A percentile compares a stretch with the other conserved stretches of the same genome.
Conservation (phyloP, 2,113 vertebrate genomes). For the Thymallus thymallus region DNA sequence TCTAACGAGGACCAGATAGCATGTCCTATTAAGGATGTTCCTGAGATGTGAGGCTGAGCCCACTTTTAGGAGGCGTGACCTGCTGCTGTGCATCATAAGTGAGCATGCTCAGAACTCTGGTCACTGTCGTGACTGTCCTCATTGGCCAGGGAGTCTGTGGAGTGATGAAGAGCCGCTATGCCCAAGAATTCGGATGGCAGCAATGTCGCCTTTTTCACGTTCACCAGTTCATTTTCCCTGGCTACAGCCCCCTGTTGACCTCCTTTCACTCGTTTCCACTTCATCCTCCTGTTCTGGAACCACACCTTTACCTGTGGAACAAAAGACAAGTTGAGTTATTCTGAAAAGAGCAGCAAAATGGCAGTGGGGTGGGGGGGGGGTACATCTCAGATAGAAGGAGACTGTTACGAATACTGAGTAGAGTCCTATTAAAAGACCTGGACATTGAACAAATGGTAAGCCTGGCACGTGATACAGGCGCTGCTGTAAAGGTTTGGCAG, state of each 20-base stretch:
- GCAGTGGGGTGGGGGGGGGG: background rate
- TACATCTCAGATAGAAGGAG: background rate
- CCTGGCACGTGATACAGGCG: background rate
- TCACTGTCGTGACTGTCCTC: constrained; percentile 98
- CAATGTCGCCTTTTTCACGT: constrained; percentile 94
- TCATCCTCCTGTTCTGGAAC: constrained; percentile 99
- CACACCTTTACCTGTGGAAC: constrained; percentile 92
- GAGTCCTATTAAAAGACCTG: constrained; percentile 21
- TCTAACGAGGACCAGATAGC: constrained; percentile 53
- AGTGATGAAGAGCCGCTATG: constrained; percentile 86
- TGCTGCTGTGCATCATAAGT: constrained; percentile 83
- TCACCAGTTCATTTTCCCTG: constrained; percentile 95
- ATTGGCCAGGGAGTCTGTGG: constrained; percentile 88
- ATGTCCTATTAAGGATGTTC: constrained; percentile 68
- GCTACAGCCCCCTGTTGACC: constrained; percentile 95
- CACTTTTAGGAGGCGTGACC: constrained; percentile 42
- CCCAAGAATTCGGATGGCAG: constrained; percentile 93
- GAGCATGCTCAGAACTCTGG: constrained; percentile 94
- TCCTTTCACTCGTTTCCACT: constrained; percentile 98
- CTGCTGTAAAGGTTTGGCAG: constrained; percentile 52
- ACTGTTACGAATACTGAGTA: background rate
- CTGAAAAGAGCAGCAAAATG: background rate
- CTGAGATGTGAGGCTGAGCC: constrained; percentile 78
- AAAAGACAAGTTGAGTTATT: constrained; percentile 6
- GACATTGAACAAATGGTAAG: background rate